Evolutionary conservation across 2,888 invertebrate genomes (phyloP), one percentile per base, ranked within the genome.

Genomic region (Dorcus hopei): DNA sequence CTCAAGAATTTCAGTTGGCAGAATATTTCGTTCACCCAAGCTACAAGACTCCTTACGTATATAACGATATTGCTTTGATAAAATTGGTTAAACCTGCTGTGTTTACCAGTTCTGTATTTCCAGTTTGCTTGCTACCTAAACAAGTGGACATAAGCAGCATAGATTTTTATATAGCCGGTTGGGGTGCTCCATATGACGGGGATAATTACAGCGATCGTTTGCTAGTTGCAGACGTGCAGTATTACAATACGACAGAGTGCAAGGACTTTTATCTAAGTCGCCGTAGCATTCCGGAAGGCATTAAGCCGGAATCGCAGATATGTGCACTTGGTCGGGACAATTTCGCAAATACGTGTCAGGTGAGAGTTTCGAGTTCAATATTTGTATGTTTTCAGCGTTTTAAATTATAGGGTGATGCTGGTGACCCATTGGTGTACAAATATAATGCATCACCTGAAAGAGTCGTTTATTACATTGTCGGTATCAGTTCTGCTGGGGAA

Each of bases 331-430:
- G 26, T 4, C 26, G 5, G 6, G 26, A 4, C 26, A 26, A 26
- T 26, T 3, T 26, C 3, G 6, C 26, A 26, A 6, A 2, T 4
- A 4, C 26, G 5, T 26, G 26, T 26, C 5, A 26, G 26, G 26
- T 26, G 3, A 26, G 3, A 4, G 3, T 26, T 26, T 26, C 26
- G 1, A 6, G 3, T 26, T 6, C 3, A 19, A 19, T 3, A 19
- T 19, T 19, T 3, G 19, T 26, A 1, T 2, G 6, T 26, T 26
- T 26, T 26, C 26, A 6, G 14, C 42, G 42, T 11, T 42, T 11
- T 42, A n/a, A n/a, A n/a, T 57, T 60, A 9, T 26, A 61, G 80
- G 87, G 87, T 7, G 87, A 88, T 75, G 86, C 86, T 7, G 88
- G 89, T n/a, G 87, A 87, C 2, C 87, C 88, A 1, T 72, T 89